Percentiles rank a stretch among this genome's conserved stretches.
Conservation (phyloP, 2,113 vertebrate genomes). For the Psephotus haematonotus region DNA sequence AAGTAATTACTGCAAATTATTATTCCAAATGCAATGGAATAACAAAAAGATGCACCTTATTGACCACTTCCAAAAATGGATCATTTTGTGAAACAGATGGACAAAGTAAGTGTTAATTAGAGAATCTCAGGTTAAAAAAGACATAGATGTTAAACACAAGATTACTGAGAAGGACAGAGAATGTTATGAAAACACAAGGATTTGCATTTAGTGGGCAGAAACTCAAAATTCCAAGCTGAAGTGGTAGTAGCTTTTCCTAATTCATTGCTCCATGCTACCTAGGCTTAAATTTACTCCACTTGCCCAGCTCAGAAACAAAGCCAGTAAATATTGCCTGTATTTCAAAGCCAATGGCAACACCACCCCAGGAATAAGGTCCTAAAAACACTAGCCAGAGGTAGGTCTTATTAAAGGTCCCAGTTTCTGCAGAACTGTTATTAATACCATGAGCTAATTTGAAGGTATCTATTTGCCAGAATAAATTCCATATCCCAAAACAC, state of each 20-base stretch:
- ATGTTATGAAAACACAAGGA: not conserved
- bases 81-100: constrained; percentile 7
- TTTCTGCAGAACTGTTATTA: not conserved
- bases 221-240: not conserved
- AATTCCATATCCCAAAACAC: not conserved
- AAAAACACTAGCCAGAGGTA: not conserved
- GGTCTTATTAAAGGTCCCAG: not conserved
- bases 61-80: not conserved
- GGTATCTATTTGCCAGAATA: not conserved
- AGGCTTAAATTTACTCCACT: not conserved
- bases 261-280: not conserved
- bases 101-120: constrained; percentile 20
- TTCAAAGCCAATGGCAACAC: not conserved
- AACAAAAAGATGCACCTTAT: not conserved
- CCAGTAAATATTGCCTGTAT: not conserved
- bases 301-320: not conserved
- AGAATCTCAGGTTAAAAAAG: not conserved
- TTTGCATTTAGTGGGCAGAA: constrained; percentile 12
- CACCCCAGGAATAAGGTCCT: not conserved
- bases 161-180: not conserved
- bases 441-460: not conserved
- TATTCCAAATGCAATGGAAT: not conserved
- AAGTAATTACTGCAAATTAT: not conserved
- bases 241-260: not conserved
- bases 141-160: not conserved